phyloP scores from a whole-genome alignment of 1,140 invertebrate species.

The Stegodyphus dumicola region DNA sequence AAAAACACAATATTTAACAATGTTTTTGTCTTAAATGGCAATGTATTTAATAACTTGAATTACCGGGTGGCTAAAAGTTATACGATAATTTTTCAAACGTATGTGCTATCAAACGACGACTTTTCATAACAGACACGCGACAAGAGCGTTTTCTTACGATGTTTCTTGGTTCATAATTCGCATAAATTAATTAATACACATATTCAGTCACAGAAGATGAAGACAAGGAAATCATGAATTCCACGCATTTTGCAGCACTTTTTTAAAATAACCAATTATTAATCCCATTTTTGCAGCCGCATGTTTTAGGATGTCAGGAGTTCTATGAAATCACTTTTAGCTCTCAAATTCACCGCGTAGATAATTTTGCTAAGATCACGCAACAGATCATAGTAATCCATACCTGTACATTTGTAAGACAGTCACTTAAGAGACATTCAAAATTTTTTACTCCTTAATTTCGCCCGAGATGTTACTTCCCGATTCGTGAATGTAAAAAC shows the following conservation, averaged over 20 bases:
- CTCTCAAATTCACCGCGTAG: constrained; percentile 1
- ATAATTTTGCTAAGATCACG: constrained; percentile 6
- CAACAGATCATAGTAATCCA: constrained; percentile 20
- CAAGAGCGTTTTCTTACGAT: too few species aligned
- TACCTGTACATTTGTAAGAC: constrained; percentile 6
- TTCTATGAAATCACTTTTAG: constrained; percentile 50
- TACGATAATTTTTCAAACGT: too few species aligned
- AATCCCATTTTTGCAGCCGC: background rate
- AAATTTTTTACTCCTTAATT: background rate
- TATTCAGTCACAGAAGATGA: background rate
- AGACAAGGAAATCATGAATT: background rate
- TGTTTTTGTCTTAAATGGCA: too few species aligned
- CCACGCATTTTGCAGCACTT: background rate
- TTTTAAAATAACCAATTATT: background rate
- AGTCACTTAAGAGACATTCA: background rate
- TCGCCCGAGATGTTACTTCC: too few species aligned
- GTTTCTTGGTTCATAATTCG: too few species aligned
- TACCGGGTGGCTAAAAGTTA: too few species aligned
- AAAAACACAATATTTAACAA: too few species aligned
- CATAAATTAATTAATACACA: background rate
- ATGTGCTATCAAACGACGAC: too few species aligned
- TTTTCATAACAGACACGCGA: too few species aligned
- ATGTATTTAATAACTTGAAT: too few species aligned
- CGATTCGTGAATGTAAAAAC: too few species aligned
- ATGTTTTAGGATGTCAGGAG: constrained; percentile 6